Evolutionary conservation across 2,797 vertebrate genomes (phyloP).

Genomic region (Lutjanus campechanus): DNA sequence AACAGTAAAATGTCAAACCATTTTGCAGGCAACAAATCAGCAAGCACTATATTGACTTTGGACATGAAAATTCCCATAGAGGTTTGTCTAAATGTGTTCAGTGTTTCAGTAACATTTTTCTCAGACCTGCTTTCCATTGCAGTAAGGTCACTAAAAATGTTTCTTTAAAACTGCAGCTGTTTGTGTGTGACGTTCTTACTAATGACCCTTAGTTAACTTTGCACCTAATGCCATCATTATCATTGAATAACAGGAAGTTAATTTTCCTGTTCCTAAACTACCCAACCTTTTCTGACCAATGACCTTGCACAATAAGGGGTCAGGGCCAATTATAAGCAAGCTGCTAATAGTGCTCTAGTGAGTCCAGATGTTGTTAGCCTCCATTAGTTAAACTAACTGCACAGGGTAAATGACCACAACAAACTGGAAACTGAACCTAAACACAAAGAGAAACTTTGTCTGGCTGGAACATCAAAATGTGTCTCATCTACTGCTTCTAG

Average conservation of each 20-base stretch:
- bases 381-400: conserved; percentile 57
- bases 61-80: conserved; percentile 16
- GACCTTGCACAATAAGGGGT: conserved; percentile 82
- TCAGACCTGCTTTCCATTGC: conserved; percentile 35
- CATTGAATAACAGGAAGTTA: conserved; percentile 87
- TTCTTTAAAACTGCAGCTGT: conserved; percentile 29
- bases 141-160: conserved; percentile 13
- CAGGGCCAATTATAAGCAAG: conserved; percentile 80
- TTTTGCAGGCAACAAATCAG: conserved; percentile 22
- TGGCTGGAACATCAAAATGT: background rate
- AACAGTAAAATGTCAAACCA: conserved; percentile 30
- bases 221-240: conserved; percentile 80
- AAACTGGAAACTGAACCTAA: conserved; percentile 19
- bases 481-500: conserved; percentile 9
- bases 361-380: conserved; percentile 77
- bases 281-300: conserved; percentile 79
- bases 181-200: conserved; percentile 55
- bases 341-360: conserved; percentile 79
- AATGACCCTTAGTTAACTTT: conserved; percentile 77
- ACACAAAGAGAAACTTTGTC: conserved; percentile 37
- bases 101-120: conserved; percentile 8
- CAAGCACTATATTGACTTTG: background rate
- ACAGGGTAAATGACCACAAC: conserved; percentile 54
- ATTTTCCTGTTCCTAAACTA: conserved; percentile 84
- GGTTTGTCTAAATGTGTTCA: background rate